These are phyloP conservation scores for Tetanocera ferruginea DNA, from an alignment of 2,888 invertebrate genomes.

Conservation along the genomic window DNA sequence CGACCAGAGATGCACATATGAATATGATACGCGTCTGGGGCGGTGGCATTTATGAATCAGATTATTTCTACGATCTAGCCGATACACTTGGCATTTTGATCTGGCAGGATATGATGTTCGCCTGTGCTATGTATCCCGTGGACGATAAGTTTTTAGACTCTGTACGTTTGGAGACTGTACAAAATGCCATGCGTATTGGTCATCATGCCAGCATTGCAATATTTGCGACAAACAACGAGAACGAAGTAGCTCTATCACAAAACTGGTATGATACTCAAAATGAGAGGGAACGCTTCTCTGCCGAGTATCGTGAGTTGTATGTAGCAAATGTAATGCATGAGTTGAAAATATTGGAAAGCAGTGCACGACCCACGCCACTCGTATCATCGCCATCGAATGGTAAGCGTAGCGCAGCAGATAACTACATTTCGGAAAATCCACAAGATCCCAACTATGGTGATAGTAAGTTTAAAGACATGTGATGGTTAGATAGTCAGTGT, in stretches of 20 bases:
- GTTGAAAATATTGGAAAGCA: constrained; percentile 68
- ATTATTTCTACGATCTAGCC: constrained; percentile 88
- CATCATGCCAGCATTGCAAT: constrained; percentile 89
- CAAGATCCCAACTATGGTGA: constrained; percentile 87
- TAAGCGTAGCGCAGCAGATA: constrained; percentile 76
- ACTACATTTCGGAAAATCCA: constrained; percentile 84
- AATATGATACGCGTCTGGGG: constrained; percentile 98
- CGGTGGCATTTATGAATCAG: constrained; percentile 95
- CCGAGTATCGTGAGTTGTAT: constrained; percentile 88
- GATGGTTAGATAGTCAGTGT: background rate
- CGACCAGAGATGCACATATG: constrained; percentile 85
- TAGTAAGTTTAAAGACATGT: constrained; percentile 71
- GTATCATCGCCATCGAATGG: constrained; percentile 96
- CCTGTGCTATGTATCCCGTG: constrained; percentile 93
- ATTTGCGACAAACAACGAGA: constrained; percentile 98
- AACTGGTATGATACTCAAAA: constrained; percentile 80
- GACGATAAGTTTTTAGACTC: constrained; percentile 78
- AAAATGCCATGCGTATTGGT: constrained; percentile 86
- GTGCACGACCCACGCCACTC: constrained; percentile 70
- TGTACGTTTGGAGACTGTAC: constrained; percentile 82
- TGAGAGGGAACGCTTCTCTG: constrained; percentile 74
- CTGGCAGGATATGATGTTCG: constrained; percentile 99
- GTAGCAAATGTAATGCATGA: constrained; percentile 80
- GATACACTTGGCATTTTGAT: constrained; percentile 92
- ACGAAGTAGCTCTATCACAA: constrained; percentile 87